These are phyloP conservation scores for Urophycis tenuis DNA, from an alignment of 2,797 vertebrate species.

Conservation along the genomic window DNA sequence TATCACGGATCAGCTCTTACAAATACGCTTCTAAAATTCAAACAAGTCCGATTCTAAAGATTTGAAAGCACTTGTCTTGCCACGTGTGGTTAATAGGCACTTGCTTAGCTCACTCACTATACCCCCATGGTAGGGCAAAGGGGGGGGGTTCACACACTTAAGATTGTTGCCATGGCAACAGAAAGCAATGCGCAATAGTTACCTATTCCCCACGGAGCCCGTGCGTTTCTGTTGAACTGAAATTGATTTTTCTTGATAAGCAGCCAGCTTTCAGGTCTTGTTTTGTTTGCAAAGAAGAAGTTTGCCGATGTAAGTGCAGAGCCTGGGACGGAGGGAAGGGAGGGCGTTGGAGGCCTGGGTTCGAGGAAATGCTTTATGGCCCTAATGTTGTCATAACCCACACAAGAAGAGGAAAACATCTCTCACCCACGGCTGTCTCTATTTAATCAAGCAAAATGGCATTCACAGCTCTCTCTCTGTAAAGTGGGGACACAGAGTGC, in stretches of 20 bases:
- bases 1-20: background rate
- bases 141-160: slow-evolving; percentile 28
- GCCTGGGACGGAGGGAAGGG: background rate
- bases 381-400: slow-evolving; percentile 33
- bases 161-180: slow-evolving; percentile 65
- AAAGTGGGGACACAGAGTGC: slow-evolving; percentile 21
- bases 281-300: slow-evolving; percentile 49
- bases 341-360: slow-evolving; percentile 23
- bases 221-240: slow-evolving; percentile 31
- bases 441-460: slow-evolving; percentile 44
- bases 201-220: slow-evolving; percentile 38
- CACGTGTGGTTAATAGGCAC: background rate
- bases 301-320: slow-evolving; percentile 33
- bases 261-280: slow-evolving; percentile 18
- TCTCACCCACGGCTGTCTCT: slow-evolving; percentile 25
- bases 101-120: background rate
- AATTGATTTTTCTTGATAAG: slow-evolving; percentile 46
- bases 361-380: slow-evolving; percentile 40
- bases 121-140: background rate
- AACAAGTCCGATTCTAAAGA: background rate
- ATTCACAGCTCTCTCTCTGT: slow-evolving; percentile 26
- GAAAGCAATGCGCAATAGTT: slow-evolving; percentile 49
- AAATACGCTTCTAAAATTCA: background rate
- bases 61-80: background rate
- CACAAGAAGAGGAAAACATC: slow-evolving; percentile 19